Base-by-base conservation (phyloP, 2,797 vertebrate species). In the Gymnoscopelus braueri region DNA sequence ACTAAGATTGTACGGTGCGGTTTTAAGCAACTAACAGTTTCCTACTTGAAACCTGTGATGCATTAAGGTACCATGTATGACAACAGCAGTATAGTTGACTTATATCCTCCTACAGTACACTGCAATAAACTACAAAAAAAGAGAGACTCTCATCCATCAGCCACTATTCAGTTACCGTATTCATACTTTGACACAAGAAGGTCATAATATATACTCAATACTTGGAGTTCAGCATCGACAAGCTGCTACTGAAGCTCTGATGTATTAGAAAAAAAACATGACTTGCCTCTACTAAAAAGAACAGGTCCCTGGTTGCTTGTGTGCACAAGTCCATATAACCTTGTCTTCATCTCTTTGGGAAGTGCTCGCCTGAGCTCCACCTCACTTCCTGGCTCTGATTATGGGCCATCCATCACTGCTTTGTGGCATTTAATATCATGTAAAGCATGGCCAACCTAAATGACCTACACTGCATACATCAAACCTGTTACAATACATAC, bases 351-450 rank as follows among this genome's bases (percentile, higher is more conserved):
- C 35, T 63, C 24, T 52, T 60, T 51, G 29, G 29, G 50, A 64
- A 19, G 50, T 4, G 29, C 49, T 32, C 47, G 23, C 19, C 63
- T 51, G 11, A 10, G 29, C 26, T 68, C 29, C 53, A 7, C 14
- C 14, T 58, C 26, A 19, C 5, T 19, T 56, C n/a, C 47, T 15
- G 39, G 48, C 23, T 39, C 39, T 48, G 52, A 58, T 58, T 35
- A 9, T 12, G 57, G 7, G 60, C 39, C n/a, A 57, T 78, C 65
- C 58, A 56, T 77, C 39, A 64, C 15, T 10, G n/a, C 51, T 35
- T 63, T 56, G 23, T 63, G 68, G 59, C 29, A 9, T 71, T 61
- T 57, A 50, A 74, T 80, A 44, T 55, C 54, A 62, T 67, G 24
- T 59, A 66, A 53, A 56, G 39, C 61, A 61, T 49, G 52, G 32